Conservation (phyloP, 2,113 vertebrate genomes). For the Corythaixoides concolor region DNA sequence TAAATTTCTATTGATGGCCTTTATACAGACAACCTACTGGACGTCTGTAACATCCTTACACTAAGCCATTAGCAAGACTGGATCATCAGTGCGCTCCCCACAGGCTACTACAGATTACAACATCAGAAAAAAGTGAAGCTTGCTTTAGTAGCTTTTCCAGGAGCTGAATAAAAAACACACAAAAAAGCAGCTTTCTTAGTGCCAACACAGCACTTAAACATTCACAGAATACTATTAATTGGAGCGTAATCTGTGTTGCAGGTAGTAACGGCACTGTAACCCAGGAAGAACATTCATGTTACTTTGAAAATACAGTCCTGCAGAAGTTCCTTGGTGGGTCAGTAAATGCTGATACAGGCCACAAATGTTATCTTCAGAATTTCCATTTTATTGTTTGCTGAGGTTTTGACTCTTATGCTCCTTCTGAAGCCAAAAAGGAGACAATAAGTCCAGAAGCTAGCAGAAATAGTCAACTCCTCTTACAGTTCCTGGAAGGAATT, state of each 20-base stretch:
- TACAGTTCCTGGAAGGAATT: slow-evolving; percentile 51
- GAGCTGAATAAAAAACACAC: background rate
- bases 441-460: background rate
- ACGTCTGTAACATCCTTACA: slow-evolving; percentile 6
- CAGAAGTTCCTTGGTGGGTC: background rate
- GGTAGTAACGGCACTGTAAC: background rate
- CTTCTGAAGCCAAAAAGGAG: background rate
- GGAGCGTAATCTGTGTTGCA: background rate
- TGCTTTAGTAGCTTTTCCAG: background rate
- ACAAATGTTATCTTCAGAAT: background rate
- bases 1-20: slow-evolving; percentile 20
- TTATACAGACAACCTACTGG: slow-evolving; percentile 17
- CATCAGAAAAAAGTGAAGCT: background rate
- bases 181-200: background rate
- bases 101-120: background rate
- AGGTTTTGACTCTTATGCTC: background rate
- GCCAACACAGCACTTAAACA: background rate
- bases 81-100: background rate
- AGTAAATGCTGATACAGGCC: background rate
- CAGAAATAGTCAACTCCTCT: background rate
- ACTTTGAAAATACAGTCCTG: background rate
- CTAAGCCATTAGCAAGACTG: slow-evolving; percentile 3
- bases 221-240: background rate
- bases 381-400: background rate
- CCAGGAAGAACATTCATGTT: background rate